Evolutionary conservation across 2,797 vertebrate species (phyloP), one percentile per base, ranked within the genome.

Genomic region (Emys orbicularis): DNA sequence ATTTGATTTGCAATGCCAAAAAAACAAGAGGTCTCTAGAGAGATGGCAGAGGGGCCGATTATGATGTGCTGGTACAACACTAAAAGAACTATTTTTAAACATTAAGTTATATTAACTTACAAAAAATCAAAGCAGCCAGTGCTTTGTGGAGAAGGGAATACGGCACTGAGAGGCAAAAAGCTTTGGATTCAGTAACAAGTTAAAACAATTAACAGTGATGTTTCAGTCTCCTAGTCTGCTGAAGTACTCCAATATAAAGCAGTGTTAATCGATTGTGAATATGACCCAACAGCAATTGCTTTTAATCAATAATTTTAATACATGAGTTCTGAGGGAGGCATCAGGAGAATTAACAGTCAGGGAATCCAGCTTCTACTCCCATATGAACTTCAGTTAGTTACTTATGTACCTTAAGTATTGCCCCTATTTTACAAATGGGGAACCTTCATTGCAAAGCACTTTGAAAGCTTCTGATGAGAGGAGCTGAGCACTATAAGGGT

Each of bases 231-330:
- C 76, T 31, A 83, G 88, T 81, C 65, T 2, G 41, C 8, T 89
- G 49, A 91, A 79, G 81, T 81, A 87, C 85, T 82, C 12, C 41
- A 65, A 47, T 87, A 41, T 59, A 52, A 47, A 84, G 91, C 82
- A 90, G 61, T 83, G 53, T 85, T 95, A 95, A 96, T 88, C 74
- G 92, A 37, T 61, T 84, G 90, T 79, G 90, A 84, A 82, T 72
- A 84, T n/a, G 19, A 79, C 81, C 81, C 86, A 79, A 53, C 23
- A 84, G 84, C 68, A 86, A 93, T 86, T 81, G 61, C 56, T 92
- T 90, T 72, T 84, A 72, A 89, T 76, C 85, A 79, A 44, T 61
- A 74, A 93, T 4, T 86, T 88, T 65, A 77, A 9, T n/a, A 83
- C 74, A 37, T 12, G 79, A 95, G 83, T 84, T 82, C 85, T 1